phyloP scores from a whole-genome alignment of 2,888 invertebrate genomes.

The Meghimatium bilineatum region DNA sequence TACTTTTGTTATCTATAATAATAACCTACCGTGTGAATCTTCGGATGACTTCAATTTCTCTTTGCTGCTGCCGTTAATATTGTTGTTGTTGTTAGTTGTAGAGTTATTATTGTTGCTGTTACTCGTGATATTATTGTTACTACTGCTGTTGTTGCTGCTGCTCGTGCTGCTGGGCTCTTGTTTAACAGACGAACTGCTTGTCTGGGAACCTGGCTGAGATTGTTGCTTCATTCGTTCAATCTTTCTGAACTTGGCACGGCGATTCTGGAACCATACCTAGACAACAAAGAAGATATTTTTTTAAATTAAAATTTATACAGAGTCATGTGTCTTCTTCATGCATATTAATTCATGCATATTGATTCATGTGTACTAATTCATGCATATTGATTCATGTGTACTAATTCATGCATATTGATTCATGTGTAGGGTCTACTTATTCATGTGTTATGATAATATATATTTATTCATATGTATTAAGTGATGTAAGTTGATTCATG shows the following conservation, averaged over 20 bases:
- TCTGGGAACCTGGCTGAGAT: conserved; percentile 55
- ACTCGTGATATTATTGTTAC: conserved; percentile 59
- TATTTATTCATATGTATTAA: too few relatives aligned
- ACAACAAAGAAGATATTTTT: conserved; percentile 6
- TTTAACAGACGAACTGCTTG: conserved; percentile 45
- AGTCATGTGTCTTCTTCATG: too few relatives aligned
- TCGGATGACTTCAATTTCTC: conserved; percentile 64
- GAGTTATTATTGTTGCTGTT: conserved; percentile 51
- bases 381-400: too few relatives aligned
- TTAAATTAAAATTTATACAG: neutral
- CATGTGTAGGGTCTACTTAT: too few relatives aligned
- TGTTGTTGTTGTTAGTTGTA: conserved; percentile 15
- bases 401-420: too few relatives aligned
- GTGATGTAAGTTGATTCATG: too few relatives aligned
- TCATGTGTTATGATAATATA: too few relatives aligned
- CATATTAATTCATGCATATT: too few relatives aligned
- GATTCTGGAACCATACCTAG: conserved; percentile 78
- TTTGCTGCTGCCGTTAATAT: conserved; percentile 39
- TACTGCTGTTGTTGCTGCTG: conserved; percentile 58
- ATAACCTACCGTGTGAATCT: conserved; percentile 59
- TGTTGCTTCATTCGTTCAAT: conserved; percentile 76
- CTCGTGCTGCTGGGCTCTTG: conserved; percentile 53
- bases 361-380: too few relatives aligned
- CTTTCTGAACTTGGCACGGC: conserved; percentile 77
- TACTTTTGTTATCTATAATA: neutral